Evolutionary conservation across 2,113 vertebrate genomes (phyloP).

Genomic region (Pionites leucogaster): DNA sequence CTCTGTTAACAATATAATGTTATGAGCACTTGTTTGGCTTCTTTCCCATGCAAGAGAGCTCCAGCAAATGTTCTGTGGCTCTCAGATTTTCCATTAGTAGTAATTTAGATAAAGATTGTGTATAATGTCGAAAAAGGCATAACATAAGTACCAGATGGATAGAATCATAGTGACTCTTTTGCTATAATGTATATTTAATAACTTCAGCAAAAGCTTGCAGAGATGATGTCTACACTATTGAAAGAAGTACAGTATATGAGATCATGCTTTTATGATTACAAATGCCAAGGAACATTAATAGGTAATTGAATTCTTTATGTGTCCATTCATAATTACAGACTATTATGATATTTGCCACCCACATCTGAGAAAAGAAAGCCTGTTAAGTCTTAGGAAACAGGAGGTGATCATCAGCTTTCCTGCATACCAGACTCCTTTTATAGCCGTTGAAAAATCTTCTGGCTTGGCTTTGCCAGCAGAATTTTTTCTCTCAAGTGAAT

Average conservation of each 20-base stretch:
- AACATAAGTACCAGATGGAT: slow-evolving; percentile 29
- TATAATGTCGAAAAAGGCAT: slow-evolving; percentile 19
- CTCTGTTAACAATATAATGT: not conserved
- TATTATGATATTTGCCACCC: not conserved
- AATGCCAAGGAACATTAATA: slow-evolving; percentile 4
- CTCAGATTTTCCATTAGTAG: slow-evolving; percentile 58
- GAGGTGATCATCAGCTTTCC: not conserved
- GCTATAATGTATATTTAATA: slow-evolving; percentile 48
- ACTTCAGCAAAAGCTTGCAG: not conserved
- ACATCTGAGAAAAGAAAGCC: not conserved
- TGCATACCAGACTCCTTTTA: not conserved
- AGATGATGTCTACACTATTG: not conserved
- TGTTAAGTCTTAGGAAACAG: not conserved
- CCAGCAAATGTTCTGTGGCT: not conserved
- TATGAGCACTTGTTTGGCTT: slow-evolving; percentile 31
- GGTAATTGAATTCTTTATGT: slow-evolving; percentile 26
- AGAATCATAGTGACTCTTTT: slow-evolving; percentile 1
- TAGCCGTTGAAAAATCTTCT: not conserved
- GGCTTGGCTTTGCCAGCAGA: not conserved
- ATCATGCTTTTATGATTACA: slow-evolving; percentile 35
- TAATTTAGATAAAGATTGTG: slow-evolving; percentile 31
- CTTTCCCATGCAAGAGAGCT: slow-evolving; percentile 4
- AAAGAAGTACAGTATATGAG: slow-evolving; percentile 10
- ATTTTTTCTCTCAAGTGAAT: not conserved
- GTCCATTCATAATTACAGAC: not conserved